Evolutionary conservation across 2,888 invertebrate species (phyloP).

Genomic region (Tenthredo notha): DNA sequence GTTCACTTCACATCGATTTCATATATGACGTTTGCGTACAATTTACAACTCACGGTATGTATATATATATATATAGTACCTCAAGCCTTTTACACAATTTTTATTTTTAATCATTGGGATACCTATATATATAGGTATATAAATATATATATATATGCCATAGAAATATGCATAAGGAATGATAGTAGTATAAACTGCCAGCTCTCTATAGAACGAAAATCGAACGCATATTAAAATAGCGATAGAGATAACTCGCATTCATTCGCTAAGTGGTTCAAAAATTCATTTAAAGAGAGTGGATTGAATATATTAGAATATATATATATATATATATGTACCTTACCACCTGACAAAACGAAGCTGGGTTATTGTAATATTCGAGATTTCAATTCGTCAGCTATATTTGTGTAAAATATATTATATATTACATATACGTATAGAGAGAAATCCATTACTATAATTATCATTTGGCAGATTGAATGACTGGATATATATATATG

Average conservation of each 20-base stretch:
- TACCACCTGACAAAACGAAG: neutral
- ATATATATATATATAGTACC: neutral
- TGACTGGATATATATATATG: neutral
- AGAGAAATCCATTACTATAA: neutral
- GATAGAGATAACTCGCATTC: neutral
- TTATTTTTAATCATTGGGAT: neutral
- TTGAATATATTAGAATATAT: slow-evolving; percentile 3
- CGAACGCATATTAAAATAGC: neutral
- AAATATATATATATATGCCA: too few species aligned
- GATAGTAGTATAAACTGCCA: too few species aligned
- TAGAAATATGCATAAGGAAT: neutral
- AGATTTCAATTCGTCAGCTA: neutral
- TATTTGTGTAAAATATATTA: neutral
- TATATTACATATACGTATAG: neutral
- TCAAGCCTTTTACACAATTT: neutral
- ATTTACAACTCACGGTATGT: neutral
- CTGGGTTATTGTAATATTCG: neutral
- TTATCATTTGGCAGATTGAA: slow-evolving; percentile 10
- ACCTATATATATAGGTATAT: neutral
- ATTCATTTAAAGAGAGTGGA: slow-evolving; percentile 2
- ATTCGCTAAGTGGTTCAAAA: slow-evolving; percentile 32
- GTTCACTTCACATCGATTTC: neutral
- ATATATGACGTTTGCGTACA: neutral
- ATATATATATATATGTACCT: neutral
- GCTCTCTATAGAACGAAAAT: neutral